Base-by-base conservation (phyloP, 2,113 vertebrate genomes). In the Leptobrachium leishanense region DNA sequence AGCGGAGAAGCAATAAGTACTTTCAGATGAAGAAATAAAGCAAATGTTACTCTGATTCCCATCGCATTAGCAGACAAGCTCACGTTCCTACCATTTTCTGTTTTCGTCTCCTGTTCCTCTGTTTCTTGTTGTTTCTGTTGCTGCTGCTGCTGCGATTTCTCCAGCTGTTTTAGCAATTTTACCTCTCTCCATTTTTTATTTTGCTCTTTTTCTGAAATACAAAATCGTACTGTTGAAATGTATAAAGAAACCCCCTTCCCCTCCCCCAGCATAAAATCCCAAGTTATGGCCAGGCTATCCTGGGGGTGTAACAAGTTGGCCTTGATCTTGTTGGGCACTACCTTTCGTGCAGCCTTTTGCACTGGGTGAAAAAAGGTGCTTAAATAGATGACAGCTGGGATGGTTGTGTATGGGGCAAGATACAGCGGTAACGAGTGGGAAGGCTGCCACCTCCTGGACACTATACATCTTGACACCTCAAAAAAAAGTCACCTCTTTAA, bases 121-220 rank as follows among this genome's bases (percentile, higher is more conserved):
- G 40, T 70, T 10, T 86, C 79, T 66, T 76, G 74, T 43, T 83
- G 78, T 83, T 66, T 11, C 46, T 81, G 87, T 0, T 86, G 83
- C 1, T 92, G 89, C 64, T 83, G 80, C 40, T 70, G 2, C 43
- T 86, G 91, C 82, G 95, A 89, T 66, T 94, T 95, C 0, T 98
- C 96, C 76, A 99, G 81, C 67, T 94, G 92, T 84, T 92, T 95
- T 68, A 95, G 84, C 0, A 98, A 74, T 68, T 94, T 97, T 0
- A 87, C 69, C 13, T 96, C 94, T 77, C 92, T 97, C 87, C 91
- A 93, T 83, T 91, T 90, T 79, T 92, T 96, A 68, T 88, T 90
- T 75, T 92, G 83, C 0, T 95, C 95, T 73, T 96, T 97, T 84
- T 92, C 98, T 98, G 83, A 41, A 63, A 12, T 41, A 54, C 11